A percentile compares a stretch with the other conserved stretches of the same genome.
Conservation (phyloP, 2,888 invertebrate species). For the Drosophila bunnanda region DNA sequence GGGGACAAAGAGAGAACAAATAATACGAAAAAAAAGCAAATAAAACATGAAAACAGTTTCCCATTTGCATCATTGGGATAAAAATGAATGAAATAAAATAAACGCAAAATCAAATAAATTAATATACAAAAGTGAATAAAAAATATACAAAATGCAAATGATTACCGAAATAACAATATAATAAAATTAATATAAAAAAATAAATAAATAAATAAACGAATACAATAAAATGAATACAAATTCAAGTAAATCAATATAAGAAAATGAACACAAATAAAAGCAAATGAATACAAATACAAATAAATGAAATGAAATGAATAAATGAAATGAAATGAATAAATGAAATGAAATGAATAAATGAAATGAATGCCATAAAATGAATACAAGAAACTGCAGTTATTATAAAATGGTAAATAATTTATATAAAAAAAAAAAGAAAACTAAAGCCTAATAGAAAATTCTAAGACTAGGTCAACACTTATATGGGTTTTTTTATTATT, state of each 20-base stretch:
- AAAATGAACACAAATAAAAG: background rate
- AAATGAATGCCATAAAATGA: background rate
- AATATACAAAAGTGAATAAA: background rate
- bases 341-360: background rate
- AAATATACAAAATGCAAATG: too few relatives aligned
- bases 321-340: background rate
- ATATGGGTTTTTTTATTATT: too few relatives aligned
- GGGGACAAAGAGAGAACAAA: constrained; percentile 19
- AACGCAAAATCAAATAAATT: constrained; percentile 4
- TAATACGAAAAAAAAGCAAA: constrained; percentile 11
- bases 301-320: background rate
- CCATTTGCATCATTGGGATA: constrained; percentile 31
- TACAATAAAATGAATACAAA: too few relatives aligned
- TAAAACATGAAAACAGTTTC: constrained; percentile 10
- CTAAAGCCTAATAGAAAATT: too few relatives aligned
- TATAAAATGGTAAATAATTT: background rate
- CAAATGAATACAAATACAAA: background rate
- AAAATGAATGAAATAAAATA: constrained; percentile 19
- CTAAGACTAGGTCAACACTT: too few relatives aligned
- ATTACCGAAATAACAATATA: too few relatives aligned
- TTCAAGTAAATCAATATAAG: too few relatives aligned
- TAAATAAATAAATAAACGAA: too few relatives aligned
- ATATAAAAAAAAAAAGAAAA: background rate
- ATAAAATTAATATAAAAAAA: too few relatives aligned
- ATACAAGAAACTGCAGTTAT: background rate